A percentile compares a stretch with the other conserved stretches of the same genome.
phyloP scores from a whole-genome alignment of 1,140 invertebrate species.

The Drosophila aff. region DNA sequence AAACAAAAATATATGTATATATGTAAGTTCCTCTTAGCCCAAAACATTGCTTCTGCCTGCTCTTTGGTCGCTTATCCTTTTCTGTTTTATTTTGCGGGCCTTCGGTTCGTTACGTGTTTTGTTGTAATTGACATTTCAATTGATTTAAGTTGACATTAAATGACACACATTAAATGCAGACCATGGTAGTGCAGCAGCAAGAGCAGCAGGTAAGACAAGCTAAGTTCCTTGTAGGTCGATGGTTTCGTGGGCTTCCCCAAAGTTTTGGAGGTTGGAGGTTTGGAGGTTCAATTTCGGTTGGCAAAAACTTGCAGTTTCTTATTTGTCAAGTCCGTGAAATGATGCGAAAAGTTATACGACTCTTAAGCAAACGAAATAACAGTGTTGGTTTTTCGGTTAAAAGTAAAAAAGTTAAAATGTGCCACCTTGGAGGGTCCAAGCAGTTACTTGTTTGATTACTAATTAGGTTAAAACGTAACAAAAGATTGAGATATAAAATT shows the following conservation, averaged over 20 bases:
- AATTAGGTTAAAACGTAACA: neutral
- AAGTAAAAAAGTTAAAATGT: neutral
- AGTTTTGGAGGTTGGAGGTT: constrained; percentile 20
- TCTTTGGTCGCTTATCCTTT: constrained; percentile 23
- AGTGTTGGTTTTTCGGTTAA: neutral
- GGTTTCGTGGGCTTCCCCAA: constrained; percentile 16
- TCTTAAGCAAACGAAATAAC: neutral
- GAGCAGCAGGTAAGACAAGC: constrained; percentile 21
- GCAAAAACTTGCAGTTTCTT: constrained; percentile 7
- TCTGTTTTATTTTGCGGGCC: constrained; percentile 14
- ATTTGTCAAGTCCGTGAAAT: constrained; percentile 14
- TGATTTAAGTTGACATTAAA: constrained; percentile 79
- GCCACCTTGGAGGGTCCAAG: neutral
- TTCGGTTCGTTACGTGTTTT: constrained; percentile 63
- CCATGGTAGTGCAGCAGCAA: constrained; percentile 8
- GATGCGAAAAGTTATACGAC: constrained; percentile 14
- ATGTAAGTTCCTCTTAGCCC: constrained; percentile 13
- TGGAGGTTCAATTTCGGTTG: constrained; percentile 9
- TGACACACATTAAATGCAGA: constrained; percentile 56
- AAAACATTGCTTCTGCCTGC: constrained; percentile 25
- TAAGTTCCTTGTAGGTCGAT: constrained; percentile 35
- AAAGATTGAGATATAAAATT: neutral
- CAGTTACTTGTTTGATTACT: neutral
- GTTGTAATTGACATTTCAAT: constrained; percentile 77
- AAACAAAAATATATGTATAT: neutral